phyloP scores from a whole-genome alignment of 1,140 invertebrate species.

The Eufriesea mexicana region DNA sequence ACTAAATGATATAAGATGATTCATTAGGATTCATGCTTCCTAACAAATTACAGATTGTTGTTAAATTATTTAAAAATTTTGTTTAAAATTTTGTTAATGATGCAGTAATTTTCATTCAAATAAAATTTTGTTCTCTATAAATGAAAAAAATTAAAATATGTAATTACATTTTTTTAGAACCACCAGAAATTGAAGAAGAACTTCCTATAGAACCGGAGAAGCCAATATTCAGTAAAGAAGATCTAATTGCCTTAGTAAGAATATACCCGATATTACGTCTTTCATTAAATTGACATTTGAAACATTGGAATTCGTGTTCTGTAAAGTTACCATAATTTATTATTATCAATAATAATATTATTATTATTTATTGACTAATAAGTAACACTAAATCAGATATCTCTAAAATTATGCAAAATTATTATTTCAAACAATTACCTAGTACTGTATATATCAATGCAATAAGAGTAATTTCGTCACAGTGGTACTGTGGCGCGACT shows the following conservation, averaged over 20 bases:
- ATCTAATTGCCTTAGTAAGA: constrained; percentile 84
- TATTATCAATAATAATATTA: background rate
- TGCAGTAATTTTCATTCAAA: too few species aligned
- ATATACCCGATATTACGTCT: background rate
- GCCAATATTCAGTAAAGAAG: constrained; percentile 84
- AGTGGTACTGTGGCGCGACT: background rate
- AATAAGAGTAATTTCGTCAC: background rate
- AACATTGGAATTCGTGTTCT: background rate
- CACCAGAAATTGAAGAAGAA: constrained; percentile 74
- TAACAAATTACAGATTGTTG: background rate
- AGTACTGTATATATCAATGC: background rate
- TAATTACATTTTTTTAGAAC: constrained; percentile 68
- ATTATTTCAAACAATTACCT: too few species aligned
- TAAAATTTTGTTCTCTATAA: background rate
- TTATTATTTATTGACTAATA: background rate
- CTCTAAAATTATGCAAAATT: background rate
- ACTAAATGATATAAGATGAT: background rate
- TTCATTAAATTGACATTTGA: background rate
- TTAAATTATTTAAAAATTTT: background rate
- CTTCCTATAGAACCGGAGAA: constrained; percentile 77
- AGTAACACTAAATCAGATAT: background rate
- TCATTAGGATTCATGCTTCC: background rate
- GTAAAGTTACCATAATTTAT: background rate
- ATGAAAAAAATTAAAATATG: background rate
- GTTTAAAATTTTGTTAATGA: too few species aligned